These are phyloP conservation scores for Phocoena sinus DNA, from an alignment of 2,113 vertebrate genomes.

Conservation along the genomic window DNA sequence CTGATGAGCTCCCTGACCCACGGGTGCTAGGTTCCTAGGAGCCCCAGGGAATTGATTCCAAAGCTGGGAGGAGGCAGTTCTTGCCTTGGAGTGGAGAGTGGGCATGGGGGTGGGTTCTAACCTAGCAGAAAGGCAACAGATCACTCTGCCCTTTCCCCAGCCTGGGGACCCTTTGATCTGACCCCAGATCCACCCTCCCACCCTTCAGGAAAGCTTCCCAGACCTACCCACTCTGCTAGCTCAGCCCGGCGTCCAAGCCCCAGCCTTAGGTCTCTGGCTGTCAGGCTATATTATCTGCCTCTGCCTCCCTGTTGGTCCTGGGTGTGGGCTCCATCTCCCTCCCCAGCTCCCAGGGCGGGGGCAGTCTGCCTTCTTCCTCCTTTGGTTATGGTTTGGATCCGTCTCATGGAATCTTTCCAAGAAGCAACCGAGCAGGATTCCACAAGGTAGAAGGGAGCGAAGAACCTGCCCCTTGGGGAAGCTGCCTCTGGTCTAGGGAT, in stretches of 20 bases:
- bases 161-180: background rate
- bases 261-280: background rate
- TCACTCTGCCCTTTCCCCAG: background rate
- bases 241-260: background rate
- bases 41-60: background rate
- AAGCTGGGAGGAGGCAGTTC: background rate
- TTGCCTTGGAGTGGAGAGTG: background rate
- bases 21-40: background rate
- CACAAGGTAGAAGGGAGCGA: background rate
- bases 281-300: background rate
- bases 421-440: slow-evolving; percentile 44
- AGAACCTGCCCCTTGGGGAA: background rate
- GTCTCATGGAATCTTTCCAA: slow-evolving; percentile 29
- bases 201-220: background rate
- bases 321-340: background rate
- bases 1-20: background rate
- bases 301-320: background rate
- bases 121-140: background rate
- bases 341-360: background rate
- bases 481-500: background rate
- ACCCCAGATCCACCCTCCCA: background rate
- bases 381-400: background rate
- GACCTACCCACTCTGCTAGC: background rate
- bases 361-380: slow-evolving; percentile 34
- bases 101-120: background rate